Base-by-base conservation (phyloP, 1,140 invertebrate genomes). In the Lordiphosa mommai region DNA sequence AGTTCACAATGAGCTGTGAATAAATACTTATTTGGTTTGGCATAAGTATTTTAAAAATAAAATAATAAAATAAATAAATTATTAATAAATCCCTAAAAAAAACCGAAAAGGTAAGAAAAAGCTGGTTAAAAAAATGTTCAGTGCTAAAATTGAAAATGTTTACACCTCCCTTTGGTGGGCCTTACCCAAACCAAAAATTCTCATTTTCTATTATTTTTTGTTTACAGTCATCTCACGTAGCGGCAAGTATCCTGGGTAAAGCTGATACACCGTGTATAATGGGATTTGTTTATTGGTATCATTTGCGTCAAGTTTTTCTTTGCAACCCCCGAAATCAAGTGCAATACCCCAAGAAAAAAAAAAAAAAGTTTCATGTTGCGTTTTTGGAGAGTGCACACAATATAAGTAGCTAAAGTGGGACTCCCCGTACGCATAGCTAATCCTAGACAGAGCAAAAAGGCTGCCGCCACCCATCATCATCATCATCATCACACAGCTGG, bases 221-320 rank as follows among this genome's bases (percentile, higher is more conserved):
- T 87, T 84, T 66, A 71, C 61, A 87, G 68, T 87, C 85, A 65
- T 65, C 67, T 87, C 85, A 88, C 86, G 85, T 88, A 88, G 77
- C 64, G 79, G 7, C 61, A 44, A 65, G 50, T 50, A 65, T 51
- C 67, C 67, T 82, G 73, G 65, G 86, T 69, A 84, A 87, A 87
- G 80, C 82, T 87, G 86, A 88, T 88, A 86, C 79, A 67, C 74
- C 79, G 80, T 88, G 76, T 88, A 86, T 88, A 88, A 88, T 88
- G 85, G 86, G 86, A 88, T 88, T 88, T 88, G 86, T 88, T 88
- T 88, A 88, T 88, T 88, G 86, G 80, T 86, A 87, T 87, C 80
- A 88, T 88, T 88, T 88, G 85, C 57, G 68, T 70, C 58, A 72
- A 82, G 69, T 68, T 80, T 73, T 52, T 32, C 23, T 27, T 16